Percentiles rank a stretch among this genome's conserved stretches.
Evolutionary conservation across 1,140 invertebrate species (phyloP).

Genomic region (Nomia melanderi): DNA sequence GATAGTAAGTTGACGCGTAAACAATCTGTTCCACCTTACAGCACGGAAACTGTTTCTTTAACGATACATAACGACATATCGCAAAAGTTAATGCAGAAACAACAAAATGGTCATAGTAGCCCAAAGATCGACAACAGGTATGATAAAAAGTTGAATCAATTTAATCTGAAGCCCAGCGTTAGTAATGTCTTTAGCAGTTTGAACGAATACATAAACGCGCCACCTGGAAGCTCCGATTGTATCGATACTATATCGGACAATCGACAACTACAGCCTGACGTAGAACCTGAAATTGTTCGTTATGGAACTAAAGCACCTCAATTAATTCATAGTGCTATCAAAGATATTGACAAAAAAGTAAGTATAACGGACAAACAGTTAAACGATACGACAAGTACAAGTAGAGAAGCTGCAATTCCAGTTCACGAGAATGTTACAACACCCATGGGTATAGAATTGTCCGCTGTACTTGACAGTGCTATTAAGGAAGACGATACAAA

Average conservation of each 20-base stretch:
- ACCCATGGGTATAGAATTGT: neutral
- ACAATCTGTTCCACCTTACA: slow-evolving; percentile 56
- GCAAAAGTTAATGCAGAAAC: slow-evolving; percentile 70
- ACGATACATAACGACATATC: slow-evolving; percentile 72
- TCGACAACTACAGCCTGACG: slow-evolving; percentile 12
- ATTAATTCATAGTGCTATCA: neutral
- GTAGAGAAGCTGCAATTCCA: slow-evolving; percentile 1
- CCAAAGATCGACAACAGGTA: slow-evolving; percentile 73
- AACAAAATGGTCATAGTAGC: slow-evolving; percentile 67
- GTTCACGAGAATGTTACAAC: neutral
- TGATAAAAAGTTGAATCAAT: slow-evolving; percentile 76
- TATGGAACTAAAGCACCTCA: slow-evolving; percentile 3
- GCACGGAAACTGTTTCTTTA: slow-evolving; percentile 60
- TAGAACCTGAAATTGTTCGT: slow-evolving; percentile 10
- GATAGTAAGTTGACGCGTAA: slow-evolving; percentile 67
- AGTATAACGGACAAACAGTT: slow-evolving; percentile 17
- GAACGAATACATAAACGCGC: slow-evolving; percentile 83
- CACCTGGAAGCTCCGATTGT: slow-evolving; percentile 68
- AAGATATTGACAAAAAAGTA: slow-evolving; percentile 23
- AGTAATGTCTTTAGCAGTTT: slow-evolving; percentile 85
- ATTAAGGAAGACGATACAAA: neutral
- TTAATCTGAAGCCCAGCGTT: slow-evolving; percentile 80
- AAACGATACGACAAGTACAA: neutral
- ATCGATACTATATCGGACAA: slow-evolving; percentile 50
- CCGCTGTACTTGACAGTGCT: neutral